Evolutionary conservation across 2,113 vertebrate species (phyloP).

Genomic region (Gopherus flavomarginatus): DNA sequence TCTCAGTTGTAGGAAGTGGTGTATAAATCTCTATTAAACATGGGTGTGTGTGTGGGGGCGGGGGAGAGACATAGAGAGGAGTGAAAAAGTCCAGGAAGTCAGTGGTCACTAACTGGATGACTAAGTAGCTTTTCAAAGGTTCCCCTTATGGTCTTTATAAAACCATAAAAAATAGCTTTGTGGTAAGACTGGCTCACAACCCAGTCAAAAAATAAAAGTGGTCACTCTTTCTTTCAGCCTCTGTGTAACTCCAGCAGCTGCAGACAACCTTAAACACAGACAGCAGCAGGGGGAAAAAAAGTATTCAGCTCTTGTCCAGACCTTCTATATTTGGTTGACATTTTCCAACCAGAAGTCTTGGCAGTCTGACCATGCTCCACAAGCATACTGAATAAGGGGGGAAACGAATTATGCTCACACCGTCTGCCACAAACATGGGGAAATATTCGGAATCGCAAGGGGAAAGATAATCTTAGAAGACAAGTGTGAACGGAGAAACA

Average conservation of each 20-base stretch:
- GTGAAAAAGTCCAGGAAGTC: not conserved
- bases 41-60: fast-evolving
- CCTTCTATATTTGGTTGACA: slow-evolving; percentile 61
- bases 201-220: slow-evolving; percentile 66
- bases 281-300: not conserved
- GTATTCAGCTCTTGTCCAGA: slow-evolving; percentile 40
- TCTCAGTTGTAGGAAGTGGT: not conserved
- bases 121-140: slow-evolving; percentile 60
- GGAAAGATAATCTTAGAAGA: not conserved
- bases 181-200: slow-evolving; percentile 45
- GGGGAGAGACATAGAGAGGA: not conserved
- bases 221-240: slow-evolving; percentile 44
- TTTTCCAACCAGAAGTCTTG: slow-evolving; percentile 57
- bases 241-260: slow-evolving; percentile 55
- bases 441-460: not conserved
- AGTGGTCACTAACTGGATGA: slow-evolving; percentile 38
- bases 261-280: slow-evolving; percentile 52
- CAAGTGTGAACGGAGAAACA: not conserved
- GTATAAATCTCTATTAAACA: not conserved
- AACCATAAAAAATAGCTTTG: slow-evolving; percentile 50
- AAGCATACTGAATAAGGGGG: slow-evolving; percentile 42
- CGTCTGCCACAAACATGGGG: not conserved
- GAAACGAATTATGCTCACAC: not conserved
- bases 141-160: slow-evolving; percentile 21
- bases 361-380: not conserved